These are phyloP conservation scores for Trichogramma pretiosum DNA, from an alignment of 1,140 invertebrate species.

Conservation along the genomic window DNA sequence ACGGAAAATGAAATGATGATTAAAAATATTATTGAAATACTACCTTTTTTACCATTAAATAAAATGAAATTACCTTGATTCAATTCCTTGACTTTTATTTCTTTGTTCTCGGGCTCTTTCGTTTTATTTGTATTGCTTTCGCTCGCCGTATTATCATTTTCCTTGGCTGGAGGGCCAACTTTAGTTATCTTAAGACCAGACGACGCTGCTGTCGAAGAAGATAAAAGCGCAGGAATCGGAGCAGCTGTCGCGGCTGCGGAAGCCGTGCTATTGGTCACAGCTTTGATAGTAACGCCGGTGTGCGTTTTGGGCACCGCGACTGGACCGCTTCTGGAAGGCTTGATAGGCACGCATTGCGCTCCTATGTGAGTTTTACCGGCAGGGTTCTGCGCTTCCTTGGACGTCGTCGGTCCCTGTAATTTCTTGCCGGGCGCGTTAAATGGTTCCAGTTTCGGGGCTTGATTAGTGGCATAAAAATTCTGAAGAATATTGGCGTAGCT, in stretches of 20 bases:
- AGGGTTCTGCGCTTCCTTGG: slow-evolving; percentile 3
- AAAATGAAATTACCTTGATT: background rate
- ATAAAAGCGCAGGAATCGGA: slow-evolving; percentile 16
- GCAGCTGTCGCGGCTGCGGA: no score
- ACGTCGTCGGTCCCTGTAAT: background rate
- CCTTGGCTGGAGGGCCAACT: no score
- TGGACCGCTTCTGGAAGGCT: slow-evolving; percentile 28
- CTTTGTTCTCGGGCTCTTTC: no score
- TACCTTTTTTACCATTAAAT: no score
- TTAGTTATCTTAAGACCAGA: background rate
- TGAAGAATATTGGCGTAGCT: no score
- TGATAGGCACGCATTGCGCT: slow-evolving; percentile 33
- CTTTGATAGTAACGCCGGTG: slow-evolving; percentile 4
- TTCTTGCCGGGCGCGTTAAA: slow-evolving; percentile 7
- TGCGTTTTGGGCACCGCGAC: slow-evolving; percentile 31
- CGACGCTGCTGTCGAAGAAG: background rate
- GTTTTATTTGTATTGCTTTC: background rate
- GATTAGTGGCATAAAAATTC: slow-evolving; percentile 29
- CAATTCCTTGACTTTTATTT: no score
- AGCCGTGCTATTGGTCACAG: background rate
- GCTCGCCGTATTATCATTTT: background rate
- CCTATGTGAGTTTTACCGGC: slow-evolving; percentile 30
- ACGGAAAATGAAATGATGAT: background rate
- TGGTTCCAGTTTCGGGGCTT: slow-evolving; percentile 30
- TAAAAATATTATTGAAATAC: background rate